Percentiles rank a stretch among this genome's conserved stretches.
Evolutionary conservation across 2,113 vertebrate genomes (phyloP).

Genomic region (Heteronetta atricapilla): DNA sequence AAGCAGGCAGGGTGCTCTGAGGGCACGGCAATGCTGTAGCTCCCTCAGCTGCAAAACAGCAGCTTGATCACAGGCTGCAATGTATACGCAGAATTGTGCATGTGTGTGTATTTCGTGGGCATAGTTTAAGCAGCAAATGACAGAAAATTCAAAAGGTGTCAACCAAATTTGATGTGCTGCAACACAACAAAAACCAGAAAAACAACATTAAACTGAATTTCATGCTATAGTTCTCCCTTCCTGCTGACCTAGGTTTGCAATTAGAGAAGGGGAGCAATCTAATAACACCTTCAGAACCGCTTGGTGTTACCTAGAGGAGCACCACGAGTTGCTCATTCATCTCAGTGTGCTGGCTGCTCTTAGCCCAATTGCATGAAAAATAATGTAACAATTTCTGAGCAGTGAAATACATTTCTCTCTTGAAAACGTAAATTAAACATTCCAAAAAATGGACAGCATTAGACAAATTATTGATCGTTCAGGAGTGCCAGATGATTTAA

Average conservation of each 20-base stretch:
- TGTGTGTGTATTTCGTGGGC: not conserved
- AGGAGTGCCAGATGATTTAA: not conserved
- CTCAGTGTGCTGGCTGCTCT: not conserved
- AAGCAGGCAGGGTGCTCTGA: not conserved
- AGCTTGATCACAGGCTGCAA: not conserved
- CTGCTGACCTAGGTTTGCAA: not conserved
- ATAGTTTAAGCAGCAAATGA: not conserved
- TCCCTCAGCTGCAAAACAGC: not conserved
- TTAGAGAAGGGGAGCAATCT: not conserved
- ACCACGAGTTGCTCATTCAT: not conserved
- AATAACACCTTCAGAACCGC: not conserved
- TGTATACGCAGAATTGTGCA: not conserved
- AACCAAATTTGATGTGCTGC: not conserved
- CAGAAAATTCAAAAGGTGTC: not conserved
- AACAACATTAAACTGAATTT: not conserved
- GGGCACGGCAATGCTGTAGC: not conserved
- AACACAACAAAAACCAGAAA: no score
- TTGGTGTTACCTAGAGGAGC: not conserved
- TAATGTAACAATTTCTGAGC: not conserved
- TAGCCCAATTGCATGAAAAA: constrained; percentile 5
- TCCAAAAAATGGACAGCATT: not conserved
- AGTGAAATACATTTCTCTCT: not conserved
- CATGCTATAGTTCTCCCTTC: not conserved
- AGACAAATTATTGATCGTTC: not conserved
- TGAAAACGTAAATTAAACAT: not conserved